Base-by-base conservation (phyloP, 1,140 invertebrate species). In the Pygmarrhopalites habei region DNA sequence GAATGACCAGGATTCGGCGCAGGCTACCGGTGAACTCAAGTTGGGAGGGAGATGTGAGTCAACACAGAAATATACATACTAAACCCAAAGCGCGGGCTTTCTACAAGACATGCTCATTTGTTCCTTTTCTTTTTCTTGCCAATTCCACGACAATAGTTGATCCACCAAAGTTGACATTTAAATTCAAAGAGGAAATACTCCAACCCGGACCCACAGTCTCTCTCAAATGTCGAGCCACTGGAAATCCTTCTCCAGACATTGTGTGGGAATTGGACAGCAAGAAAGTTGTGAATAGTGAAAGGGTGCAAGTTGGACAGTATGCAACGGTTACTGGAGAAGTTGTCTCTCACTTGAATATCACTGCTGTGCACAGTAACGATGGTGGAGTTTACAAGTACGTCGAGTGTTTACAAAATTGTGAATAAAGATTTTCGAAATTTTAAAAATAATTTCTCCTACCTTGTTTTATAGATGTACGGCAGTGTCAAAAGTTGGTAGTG, bases 181-280 rank as follows among this genome's bases (percentile, higher is more conserved):
- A 87, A 55, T 94, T 94, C 77, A 81, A 83, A 64, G 88, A 91
- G 72, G 87, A 91, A 75, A 92, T 89, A 49, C 82, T 93, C 62
- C 86, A 92, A 68, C 90, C 90, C 0, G 90, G 91, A 47, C 87
- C 88, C 23, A 84, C 86, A 58, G 84, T 92, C 15, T 88, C 88
- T 62, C 78, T 97, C 5, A 87, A 87, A 72, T 91, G 89, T 76
- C 81, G 84, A 14, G 86, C 86, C 32, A 86, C 87, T 15, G 92
- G 92, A 51, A 96, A 95, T 76, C 95, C 95, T 12, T 89, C 89
- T 17, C 95, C 95, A 53, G 89, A 92, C 79, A 92, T 98, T 60
- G 87, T 85, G 2, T 98, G 95, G 95, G 87, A 89, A 76, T 79
- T 97, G 12, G 94, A 97, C 77, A 90, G 87, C 43, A 87, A 89